A percentile compares a stretch with the other conserved stretches of the same genome.
Evolutionary conservation across 2,888 invertebrate species (phyloP).

Genomic region (Caradrina clavipalpis): DNA sequence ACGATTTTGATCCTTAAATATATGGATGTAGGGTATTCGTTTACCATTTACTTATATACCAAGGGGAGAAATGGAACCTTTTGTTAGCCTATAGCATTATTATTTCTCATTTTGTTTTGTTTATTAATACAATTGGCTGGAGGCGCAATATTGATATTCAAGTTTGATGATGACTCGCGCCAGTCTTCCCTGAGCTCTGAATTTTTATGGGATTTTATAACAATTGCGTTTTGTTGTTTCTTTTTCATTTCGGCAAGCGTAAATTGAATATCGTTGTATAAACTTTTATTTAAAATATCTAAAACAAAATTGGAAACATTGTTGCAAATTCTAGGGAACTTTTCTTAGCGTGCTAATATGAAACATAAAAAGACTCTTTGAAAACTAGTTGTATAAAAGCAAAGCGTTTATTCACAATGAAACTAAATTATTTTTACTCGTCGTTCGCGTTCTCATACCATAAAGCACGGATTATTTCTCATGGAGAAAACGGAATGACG

Average conservation of each 20-base stretch:
- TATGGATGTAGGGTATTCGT: slow-evolving; percentile 80
- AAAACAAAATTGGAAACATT: slow-evolving; percentile 5
- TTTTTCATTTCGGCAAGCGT: slow-evolving; percentile 76
- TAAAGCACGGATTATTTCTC: slow-evolving; percentile 85
- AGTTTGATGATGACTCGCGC: slow-evolving; percentile 90
- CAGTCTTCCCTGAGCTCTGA: slow-evolving; percentile 83
- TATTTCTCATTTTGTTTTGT: slow-evolving; percentile 91
- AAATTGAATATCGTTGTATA: slow-evolving; percentile 66
- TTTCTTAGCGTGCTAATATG: slow-evolving; percentile 9
- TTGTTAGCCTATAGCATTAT: slow-evolving; percentile 91
- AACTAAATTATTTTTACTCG: slow-evolving; percentile 56
- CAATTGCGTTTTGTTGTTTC: slow-evolving; percentile 78
- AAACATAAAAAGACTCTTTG: slow-evolving; percentile 16
- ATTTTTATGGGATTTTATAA: slow-evolving; percentile 87
- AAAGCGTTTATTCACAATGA: slow-evolving; percentile 41
- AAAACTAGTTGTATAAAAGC: slow-evolving; percentile 26
- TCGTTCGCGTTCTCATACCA: slow-evolving; percentile 69
- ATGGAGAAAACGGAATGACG: slow-evolving; percentile 87
- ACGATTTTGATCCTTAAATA: slow-evolving; percentile 85
- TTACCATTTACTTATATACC: slow-evolving; percentile 80
- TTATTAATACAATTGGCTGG: slow-evolving; percentile 91
- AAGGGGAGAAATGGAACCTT: slow-evolving; percentile 91
- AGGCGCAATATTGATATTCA: slow-evolving; percentile 91
- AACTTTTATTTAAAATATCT: slow-evolving; percentile 19
- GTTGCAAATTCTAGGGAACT: background rate